These are phyloP conservation scores for Caenorhabditis elegans DNA, from an alignment of 1,140 invertebrate species.

Conservation along the genomic window DNA sequence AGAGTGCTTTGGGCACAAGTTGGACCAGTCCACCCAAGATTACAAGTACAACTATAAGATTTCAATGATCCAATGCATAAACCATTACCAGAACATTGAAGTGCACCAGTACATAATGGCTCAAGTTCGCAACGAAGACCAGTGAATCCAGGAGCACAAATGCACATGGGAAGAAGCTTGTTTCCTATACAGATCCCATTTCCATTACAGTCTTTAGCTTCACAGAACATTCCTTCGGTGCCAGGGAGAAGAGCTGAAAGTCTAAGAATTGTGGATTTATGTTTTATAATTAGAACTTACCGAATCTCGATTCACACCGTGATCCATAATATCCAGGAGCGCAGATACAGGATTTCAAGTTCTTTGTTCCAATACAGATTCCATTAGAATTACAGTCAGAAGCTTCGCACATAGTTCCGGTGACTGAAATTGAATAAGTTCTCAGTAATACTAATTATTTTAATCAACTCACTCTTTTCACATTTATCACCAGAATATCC, in stretches of 20 bases:
- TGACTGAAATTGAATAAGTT: not conserved
- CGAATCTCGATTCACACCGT: conserved; percentile 43
- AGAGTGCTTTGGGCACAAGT: conserved; percentile 14
- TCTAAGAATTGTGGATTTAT: not conserved
- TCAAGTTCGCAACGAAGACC: conserved; percentile 52
- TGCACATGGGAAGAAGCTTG: conserved; percentile 44
- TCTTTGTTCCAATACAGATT: conserved; percentile 42
- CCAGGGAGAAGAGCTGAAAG: conserved; percentile 26
- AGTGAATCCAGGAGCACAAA: conserved; percentile 47
- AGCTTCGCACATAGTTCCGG: conserved; percentile 34
- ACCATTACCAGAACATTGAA: conserved; percentile 48
- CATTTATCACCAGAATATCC: conserved; percentile 48
- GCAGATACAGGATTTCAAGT: conserved; percentile 47
- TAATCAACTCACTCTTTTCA: conserved; percentile 41
- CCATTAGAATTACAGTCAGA: conserved; percentile 46
- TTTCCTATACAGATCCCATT: conserved; percentile 52
- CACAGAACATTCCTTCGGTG: conserved; percentile 42
- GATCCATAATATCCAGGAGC: conserved; percentile 47
- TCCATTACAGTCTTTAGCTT: conserved; percentile 50
- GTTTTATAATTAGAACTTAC: not conserved
- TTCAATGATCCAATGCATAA: conserved; percentile 51
- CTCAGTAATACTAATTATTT: not conserved
- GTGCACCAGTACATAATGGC: conserved; percentile 43
- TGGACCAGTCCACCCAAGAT: conserved; percentile 42
- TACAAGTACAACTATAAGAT: conserved; percentile 46